Evolutionary conservation across 1,140 invertebrate species (phyloP).

Genomic region (Cylas formicarius): DNA sequence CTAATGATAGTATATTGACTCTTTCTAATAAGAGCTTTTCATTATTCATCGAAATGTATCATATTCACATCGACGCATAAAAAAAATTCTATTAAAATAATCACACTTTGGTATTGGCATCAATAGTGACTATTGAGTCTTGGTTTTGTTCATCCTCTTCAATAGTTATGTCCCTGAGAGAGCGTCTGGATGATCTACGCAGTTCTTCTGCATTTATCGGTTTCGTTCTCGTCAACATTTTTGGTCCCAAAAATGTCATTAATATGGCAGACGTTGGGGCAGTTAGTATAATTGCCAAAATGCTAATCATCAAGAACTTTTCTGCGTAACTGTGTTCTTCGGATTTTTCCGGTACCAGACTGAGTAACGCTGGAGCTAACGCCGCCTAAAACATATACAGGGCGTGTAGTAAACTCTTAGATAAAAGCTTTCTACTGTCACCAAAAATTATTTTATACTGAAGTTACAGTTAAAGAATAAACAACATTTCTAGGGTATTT

Average conservation of each 20-base stretch:
- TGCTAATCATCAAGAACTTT: conserved; percentile 62
- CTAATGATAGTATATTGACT: too few species aligned
- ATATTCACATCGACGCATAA: too few species aligned
- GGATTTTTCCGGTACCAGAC: conserved; percentile 50
- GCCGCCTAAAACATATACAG: conserved; percentile 60
- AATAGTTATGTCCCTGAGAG: too few species aligned
- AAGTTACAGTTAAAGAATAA: background rate
- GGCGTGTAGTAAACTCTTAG: conserved; percentile 4
- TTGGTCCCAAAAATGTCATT: conserved; percentile 71
- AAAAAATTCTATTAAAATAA: too few species aligned
- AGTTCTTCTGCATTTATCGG: too few species aligned
- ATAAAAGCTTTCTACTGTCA: background rate
- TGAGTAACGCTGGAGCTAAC: conserved; percentile 68
- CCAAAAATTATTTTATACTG: background rate
- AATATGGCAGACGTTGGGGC: conserved; percentile 83
- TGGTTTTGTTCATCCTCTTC: too few species aligned
- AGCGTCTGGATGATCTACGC: too few species aligned
- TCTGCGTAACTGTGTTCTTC: conserved; percentile 49
- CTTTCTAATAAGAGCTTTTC: too few species aligned
- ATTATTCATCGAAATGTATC: too few species aligned
- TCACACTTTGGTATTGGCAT: too few species aligned
- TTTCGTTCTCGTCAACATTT: conserved; percentile 62
- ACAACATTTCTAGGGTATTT: background rate
- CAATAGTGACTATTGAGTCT: too few species aligned
- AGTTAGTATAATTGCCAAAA: conserved; percentile 85